Base-by-base conservation (phyloP, 2,888 invertebrate genomes). In the Halocaridina rubra region DNA sequence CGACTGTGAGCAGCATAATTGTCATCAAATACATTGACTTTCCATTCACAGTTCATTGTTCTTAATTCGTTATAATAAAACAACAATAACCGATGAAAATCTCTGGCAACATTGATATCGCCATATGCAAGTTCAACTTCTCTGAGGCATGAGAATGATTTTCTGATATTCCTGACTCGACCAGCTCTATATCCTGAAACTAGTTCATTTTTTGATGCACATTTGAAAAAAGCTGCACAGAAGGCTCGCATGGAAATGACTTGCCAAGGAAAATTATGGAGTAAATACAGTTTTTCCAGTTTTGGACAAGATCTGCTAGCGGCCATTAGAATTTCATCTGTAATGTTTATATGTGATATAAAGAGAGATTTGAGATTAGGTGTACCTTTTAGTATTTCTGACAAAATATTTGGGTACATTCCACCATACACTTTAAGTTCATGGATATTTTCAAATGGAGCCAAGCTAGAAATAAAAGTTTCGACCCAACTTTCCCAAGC, bases 301-400 rank as follows among this genome's bases (percentile, higher is more conserved):
- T 29, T 22, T 8, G 69, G 74, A 33, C 86, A 86, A 33, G 53
- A 61, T 8, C n/a, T 46, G 57, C 75, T 59, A 29, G 61, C 75
- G 3, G 61, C 53, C 29, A 86, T 61, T 19, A 86, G 46, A 32
- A 86, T 61, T 19, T 86, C 79, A 59, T 86, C 86, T 2, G 86
- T 86, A 8, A 86, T 86, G 61, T 86, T 86, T 24, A 86, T 79
- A 67, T 86, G 86, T 0, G 82, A 86, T 24, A 86, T 71, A 19
- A 67, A 32, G 13, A 86, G 79, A 7, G 74, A 64, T 3, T 53
- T 61, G 24, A 86, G 79, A 39, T 22, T 22, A 2, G 79, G 75
- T 2, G 82, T 75, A 16, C 75, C 80, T 24, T 53, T 10, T 61
- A 86, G 46, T 16, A 86, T 72, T 5, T 79, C 77, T 4, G 76